Percentiles rank a stretch among this genome's conserved stretches.
Conservation (phyloP, 2,113 vertebrate genomes). For the Genyomyrus donnyi region DNA sequence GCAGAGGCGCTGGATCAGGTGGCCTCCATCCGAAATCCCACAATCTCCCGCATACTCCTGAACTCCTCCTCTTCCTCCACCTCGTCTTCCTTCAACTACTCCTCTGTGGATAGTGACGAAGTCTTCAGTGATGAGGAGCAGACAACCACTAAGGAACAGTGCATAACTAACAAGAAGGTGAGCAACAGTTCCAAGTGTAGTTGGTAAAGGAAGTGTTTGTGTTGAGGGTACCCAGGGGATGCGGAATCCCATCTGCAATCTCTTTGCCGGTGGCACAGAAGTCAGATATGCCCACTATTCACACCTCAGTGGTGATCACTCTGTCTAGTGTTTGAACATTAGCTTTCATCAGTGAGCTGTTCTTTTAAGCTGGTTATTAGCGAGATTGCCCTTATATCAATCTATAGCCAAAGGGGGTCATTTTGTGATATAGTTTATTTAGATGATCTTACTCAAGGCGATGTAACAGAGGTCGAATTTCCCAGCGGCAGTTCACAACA, state of each 20-base stretch:
- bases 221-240: background rate
- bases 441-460: background rate
- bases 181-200: slow-evolving; percentile 23
- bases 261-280: background rate
- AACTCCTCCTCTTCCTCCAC: slow-evolving; percentile 52
- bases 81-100: slow-evolving; percentile 56
- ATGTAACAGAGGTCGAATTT: background rate
- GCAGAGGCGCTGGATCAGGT: background rate
- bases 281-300: background rate
- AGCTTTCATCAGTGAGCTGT: background rate
- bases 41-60: slow-evolving; percentile 49
- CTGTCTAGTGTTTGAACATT: background rate
- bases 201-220: background rate
- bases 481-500: background rate
- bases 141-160: slow-evolving; percentile 39
- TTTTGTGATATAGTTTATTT: background rate
- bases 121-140: slow-evolving; percentile 66
- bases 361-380: background rate
- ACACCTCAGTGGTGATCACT: background rate
- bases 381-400: no score
- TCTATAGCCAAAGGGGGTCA: background rate
- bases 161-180: slow-evolving; percentile 47
- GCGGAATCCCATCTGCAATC: background rate
- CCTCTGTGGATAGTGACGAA: slow-evolving; percentile 64
- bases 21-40: slow-evolving; percentile 35